Evolutionary conservation across 2,113 vertebrate genomes (phyloP), one percentile per base, ranked within the genome.

Genomic region (Chloebia gouldiae): DNA sequence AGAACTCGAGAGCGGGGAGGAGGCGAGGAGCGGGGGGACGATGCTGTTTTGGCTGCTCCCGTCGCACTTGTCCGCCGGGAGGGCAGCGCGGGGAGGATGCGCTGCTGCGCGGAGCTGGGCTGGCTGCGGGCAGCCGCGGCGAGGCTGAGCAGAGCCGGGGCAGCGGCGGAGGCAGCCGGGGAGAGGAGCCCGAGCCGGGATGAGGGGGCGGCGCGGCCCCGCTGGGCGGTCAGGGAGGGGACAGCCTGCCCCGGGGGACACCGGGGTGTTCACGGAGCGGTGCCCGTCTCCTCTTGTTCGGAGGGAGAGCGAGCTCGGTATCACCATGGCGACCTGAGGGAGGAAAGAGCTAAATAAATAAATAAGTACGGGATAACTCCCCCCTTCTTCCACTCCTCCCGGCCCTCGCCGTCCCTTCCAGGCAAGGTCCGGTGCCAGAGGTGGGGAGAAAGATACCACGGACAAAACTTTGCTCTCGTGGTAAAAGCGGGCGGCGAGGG

Each of bases 291-390:
- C 83, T 96, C 97, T 94, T 75, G 97, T 96, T 96, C 78, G 72
- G 81, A 95, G 96, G 93, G 97, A 95, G 94, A 96, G 89, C 66
- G 96, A 98, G 97, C 98, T 97, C 93, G 45, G 70, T 90, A 97
- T 98, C 98, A 98, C 98, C 98, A 98, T 98, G 98, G 97, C 97
- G 98, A 98, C 98, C 97, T 95, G 97, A 97, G 95, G 96, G 94
- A 94, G 92, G 84, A 86, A 91, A 77, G 19, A 80, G 50, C 33
- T 60, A 96, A 95, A 96, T 96, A 96, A 96, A 96, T 96, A 96
- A 95, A 95, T 96, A 95, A 95, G 10, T 88, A 47, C 40, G 49
- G 91, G 71, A 76, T 37, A 88, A 82, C 66, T 79, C 61, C 47
- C 86, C 81, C 68, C 44, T 31, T 21, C 51, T 85, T 78, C 75